Percentiles rank a stretch among this genome's conserved stretches.
Evolutionary conservation across 2,888 invertebrate species (phyloP).

Genomic region (Ferdinandea cuprea): DNA sequence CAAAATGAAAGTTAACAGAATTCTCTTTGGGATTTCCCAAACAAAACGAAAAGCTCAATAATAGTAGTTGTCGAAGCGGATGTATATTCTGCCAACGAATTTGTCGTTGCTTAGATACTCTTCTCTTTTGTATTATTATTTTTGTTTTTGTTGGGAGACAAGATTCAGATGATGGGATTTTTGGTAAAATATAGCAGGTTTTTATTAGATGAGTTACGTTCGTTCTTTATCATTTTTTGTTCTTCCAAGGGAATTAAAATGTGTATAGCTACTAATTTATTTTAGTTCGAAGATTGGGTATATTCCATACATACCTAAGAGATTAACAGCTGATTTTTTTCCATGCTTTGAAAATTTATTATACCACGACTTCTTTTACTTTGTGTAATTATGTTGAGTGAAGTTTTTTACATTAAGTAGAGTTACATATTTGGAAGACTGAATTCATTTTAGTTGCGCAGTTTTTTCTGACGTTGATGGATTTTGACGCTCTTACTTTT

Average conservation of each 20-base stretch:
- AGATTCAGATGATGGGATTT: slow-evolving; percentile 17
- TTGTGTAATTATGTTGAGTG: neutral
- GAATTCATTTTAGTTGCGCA: neutral
- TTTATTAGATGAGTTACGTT: slow-evolving; percentile 4
- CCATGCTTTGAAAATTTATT: neutral
- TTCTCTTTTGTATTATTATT: slow-evolving; percentile 31
- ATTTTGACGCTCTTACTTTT: slow-evolving; percentile 20
- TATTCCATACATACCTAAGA: too few species aligned
- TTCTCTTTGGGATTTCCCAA: slow-evolving; percentile 47
- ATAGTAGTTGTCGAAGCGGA: slow-evolving; percentile 49
- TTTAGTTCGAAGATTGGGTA: neutral
- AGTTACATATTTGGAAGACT: slow-evolving; percentile 5
- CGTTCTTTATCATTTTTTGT: neutral
- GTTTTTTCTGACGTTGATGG: slow-evolving; percentile 17
- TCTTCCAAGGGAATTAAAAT: neutral
- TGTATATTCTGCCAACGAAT: slow-evolving; percentile 14
- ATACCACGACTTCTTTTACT: slow-evolving; percentile 20
- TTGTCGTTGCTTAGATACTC: slow-evolving; percentile 20
- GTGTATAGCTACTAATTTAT: neutral
- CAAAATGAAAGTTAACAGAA: slow-evolving; percentile 55
- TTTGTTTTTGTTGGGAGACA: too few species aligned
- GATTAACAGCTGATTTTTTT: slow-evolving; percentile 14
- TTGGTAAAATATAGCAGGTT: slow-evolving; percentile 10
- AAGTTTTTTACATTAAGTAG: slow-evolving; percentile 13
- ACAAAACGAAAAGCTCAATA: slow-evolving; percentile 9